Percentiles rank a stretch among this genome's conserved stretches.
Conservation (phyloP, 2,888 invertebrate genomes). For the Temnothorax unifasciatus region DNA sequence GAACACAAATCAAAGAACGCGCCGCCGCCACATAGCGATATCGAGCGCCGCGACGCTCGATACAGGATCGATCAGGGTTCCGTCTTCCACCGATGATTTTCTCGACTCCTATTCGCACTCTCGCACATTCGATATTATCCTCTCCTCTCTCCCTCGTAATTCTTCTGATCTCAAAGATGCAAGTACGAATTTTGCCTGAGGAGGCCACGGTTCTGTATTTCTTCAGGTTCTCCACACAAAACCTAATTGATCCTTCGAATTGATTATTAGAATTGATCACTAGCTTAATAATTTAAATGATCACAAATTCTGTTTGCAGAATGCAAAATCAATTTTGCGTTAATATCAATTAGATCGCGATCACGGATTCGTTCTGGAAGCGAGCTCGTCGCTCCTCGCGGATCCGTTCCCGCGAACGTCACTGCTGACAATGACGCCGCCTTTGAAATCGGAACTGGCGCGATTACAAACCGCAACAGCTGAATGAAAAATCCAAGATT, state of each 20-base stretch:
- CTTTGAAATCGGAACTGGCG: constrained; percentile 38
- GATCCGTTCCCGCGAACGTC: constrained; percentile 35
- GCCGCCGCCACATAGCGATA: constrained; percentile 73
- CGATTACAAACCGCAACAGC: constrained; percentile 1
- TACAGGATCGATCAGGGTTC: constrained; percentile 41
- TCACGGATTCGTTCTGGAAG: constrained; percentile 20
- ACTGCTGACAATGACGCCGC: constrained; percentile 33
- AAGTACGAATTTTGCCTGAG: background rate
- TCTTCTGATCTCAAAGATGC: background rate
- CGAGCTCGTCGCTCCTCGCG: constrained; percentile 38
- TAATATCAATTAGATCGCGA: background rate
- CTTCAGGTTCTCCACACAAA: background rate
- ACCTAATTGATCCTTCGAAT: background rate
- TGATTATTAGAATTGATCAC: background rate
- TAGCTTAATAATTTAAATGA: background rate
- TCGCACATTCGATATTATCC: constrained; percentile 34
- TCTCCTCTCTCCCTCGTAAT: background rate
- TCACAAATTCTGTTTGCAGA: background rate
- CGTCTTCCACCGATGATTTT: constrained; percentile 56
- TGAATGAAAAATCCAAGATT: constrained; percentile 28
- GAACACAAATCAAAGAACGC: constrained; percentile 65
- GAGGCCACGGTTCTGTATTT: constrained; percentile 10
- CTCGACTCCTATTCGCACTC: constrained; percentile 28
- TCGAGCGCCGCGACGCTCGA: constrained; percentile 55
- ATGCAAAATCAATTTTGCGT: background rate